Evolutionary conservation across 1,140 invertebrate genomes (phyloP).

Genomic region (Camponotus pennsylvanicus): DNA sequence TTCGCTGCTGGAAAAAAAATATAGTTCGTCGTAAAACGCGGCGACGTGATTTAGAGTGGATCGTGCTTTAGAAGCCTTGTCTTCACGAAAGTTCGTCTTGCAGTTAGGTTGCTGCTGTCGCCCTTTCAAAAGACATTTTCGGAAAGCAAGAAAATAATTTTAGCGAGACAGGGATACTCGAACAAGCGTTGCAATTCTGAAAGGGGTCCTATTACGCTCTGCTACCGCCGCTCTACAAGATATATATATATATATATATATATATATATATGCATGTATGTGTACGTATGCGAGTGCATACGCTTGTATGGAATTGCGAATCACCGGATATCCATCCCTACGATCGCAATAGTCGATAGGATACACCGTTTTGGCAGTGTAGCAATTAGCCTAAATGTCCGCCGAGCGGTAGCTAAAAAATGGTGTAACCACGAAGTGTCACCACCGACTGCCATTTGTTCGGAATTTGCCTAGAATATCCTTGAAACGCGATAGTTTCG

Average conservation of each 20-base stretch:
- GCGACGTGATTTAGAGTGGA: neutral
- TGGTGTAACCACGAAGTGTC: conserved; percentile 25
- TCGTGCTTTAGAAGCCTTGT: conserved; percentile 8
- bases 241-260: too few relatives aligned
- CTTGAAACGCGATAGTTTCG: conserved; percentile 1
- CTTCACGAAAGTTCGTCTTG: conserved; percentile 27
- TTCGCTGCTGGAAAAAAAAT: neutral
- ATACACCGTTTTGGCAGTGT: conserved; percentile 14
- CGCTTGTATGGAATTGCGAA: conserved; percentile 38
- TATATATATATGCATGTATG: too few relatives aligned
- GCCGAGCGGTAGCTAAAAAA: conserved; percentile 39
- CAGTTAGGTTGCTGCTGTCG: conserved; percentile 22
- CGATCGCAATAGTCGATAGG: neutral
- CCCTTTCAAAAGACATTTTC: conserved; percentile 25
- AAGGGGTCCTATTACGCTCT: conserved; percentile 22
- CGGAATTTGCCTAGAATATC: conserved; percentile 15
- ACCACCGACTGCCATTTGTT: conserved; percentile 25
- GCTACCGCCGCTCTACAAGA: neutral
- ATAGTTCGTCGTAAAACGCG: conserved; percentile 26
- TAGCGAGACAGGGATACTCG: conserved; percentile 2
- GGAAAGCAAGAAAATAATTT: conserved; percentile 46
- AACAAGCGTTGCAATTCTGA: conserved; percentile 7
- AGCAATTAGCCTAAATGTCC: conserved; percentile 53
- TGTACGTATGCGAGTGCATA: conserved; percentile 2
- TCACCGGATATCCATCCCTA: neutral